phyloP scores from a whole-genome alignment of 1,140 invertebrate genomes.

The Euglossa dilemma region DNA sequence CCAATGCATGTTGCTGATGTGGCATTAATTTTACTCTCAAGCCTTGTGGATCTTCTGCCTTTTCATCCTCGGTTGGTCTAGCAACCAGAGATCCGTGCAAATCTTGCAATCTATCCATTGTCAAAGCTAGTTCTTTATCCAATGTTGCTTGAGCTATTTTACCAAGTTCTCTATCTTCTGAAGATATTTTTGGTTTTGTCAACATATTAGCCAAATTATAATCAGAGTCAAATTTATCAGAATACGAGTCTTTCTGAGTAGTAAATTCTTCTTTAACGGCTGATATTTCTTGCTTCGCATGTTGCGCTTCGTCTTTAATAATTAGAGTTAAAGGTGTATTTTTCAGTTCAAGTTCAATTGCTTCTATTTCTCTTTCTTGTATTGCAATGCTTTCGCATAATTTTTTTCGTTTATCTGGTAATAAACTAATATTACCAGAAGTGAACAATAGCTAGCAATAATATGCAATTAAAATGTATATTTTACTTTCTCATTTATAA shows the following conservation, averaged over 20 bases:
- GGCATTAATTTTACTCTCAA: conserved; percentile 89
- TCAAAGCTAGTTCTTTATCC: conserved; percentile 86
- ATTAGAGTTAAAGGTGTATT: conserved; percentile 79
- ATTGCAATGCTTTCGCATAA: conserved; percentile 76
- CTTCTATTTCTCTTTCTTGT: conserved; percentile 76
- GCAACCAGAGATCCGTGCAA: conserved; percentile 88
- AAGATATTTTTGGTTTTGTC: conserved; percentile 31
- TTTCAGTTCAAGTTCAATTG: conserved; percentile 78
- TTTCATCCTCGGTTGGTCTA: conserved; percentile 85
- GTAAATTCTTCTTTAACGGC: background rate
- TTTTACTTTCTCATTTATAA: background rate
- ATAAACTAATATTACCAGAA: conserved; percentile 79
- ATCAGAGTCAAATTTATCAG: background rate
- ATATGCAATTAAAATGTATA: background rate
- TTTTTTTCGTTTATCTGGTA: conserved; percentile 83
- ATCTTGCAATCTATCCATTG: conserved; percentile 87
- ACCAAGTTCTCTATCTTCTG: conserved; percentile 61
- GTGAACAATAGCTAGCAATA: conserved; percentile 79
- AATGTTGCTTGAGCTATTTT: conserved; percentile 84
- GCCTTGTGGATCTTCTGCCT: conserved; percentile 85
- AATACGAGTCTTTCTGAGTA: background rate
- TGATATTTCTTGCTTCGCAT: background rate
- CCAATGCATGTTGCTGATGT: conserved; percentile 93
- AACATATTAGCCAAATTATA: conserved; percentile 28
- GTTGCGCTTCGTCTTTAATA: conserved; percentile 26